Evolutionary conservation across 2,797 vertebrate species (phyloP).

Genomic region (Acanthurus leucopareius): DNA sequence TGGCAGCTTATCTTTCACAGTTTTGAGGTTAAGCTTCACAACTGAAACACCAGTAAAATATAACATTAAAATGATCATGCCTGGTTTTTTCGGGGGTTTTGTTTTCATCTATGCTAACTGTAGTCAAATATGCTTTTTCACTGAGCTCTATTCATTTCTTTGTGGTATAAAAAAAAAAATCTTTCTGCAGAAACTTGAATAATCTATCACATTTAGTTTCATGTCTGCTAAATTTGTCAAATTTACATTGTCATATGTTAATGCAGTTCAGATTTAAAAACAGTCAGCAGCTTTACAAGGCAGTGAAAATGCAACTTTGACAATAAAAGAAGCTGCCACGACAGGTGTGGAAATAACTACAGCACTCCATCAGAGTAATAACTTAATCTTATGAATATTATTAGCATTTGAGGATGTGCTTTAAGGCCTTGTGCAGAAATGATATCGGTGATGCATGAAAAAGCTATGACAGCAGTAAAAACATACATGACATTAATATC

Average conservation of each 20-base stretch:
- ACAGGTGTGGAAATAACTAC: neutral
- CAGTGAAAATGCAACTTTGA: neutral
- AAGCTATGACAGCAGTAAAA: neutral
- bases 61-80: neutral
- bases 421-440: neutral
- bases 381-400: neutral
- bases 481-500: neutral
- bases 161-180: neutral
- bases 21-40: neutral
- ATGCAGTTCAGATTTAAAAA: neutral
- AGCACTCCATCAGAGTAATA: neutral
- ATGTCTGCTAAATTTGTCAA: neutral
- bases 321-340: no score
- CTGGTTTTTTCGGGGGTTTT: neutral
- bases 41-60: neutral
- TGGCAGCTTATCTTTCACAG: neutral
- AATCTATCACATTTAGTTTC: neutral
- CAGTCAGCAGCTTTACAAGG: neutral
- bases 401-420: neutral
- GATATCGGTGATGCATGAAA: neutral
- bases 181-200: neutral
- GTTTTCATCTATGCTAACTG: neutral
- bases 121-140: neutral
- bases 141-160: neutral
- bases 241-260: neutral